phyloP scores from a whole-genome alignment of 2,113 vertebrate genomes.

The Odontophorus gujanensis region DNA sequence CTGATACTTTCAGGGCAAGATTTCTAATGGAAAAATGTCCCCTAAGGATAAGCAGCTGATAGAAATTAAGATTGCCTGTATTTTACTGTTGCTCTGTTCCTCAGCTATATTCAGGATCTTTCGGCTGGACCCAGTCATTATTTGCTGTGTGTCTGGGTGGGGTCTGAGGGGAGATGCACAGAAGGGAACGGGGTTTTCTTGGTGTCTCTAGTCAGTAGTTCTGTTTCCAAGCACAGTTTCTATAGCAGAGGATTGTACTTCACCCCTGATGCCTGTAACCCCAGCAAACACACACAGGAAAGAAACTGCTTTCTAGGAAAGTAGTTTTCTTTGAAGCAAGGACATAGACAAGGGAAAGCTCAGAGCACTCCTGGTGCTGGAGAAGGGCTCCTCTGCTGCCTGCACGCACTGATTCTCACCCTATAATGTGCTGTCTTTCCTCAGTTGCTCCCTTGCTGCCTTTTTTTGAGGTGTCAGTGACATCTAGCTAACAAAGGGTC shows the following conservation, averaged over 20 bases:
- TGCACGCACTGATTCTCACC: neutral
- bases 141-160: neutral
- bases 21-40: neutral
- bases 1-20: neutral
- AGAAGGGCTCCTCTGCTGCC: neutral
- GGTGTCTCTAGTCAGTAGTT: neutral
- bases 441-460: neutral
- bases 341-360: neutral
- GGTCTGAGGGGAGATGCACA: neutral
- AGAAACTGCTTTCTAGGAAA: neutral
- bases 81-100: neutral
- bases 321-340: neutral
- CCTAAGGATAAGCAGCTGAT: neutral
- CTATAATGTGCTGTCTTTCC: neutral
- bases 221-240: neutral
- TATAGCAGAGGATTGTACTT: neutral
- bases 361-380: neutral
- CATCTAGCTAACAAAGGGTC: slow-evolving; percentile 1
- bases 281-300: neutral
- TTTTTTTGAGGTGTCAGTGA: neutral
- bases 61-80: neutral
- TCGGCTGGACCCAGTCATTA: neutral
- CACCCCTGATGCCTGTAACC: neutral
- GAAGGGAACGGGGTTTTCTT: neutral
- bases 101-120: neutral